These are phyloP conservation scores for Sphenopsis melanotis DNA, from an alignment of 2,797 vertebrate species.

Conservation along the genomic window DNA sequence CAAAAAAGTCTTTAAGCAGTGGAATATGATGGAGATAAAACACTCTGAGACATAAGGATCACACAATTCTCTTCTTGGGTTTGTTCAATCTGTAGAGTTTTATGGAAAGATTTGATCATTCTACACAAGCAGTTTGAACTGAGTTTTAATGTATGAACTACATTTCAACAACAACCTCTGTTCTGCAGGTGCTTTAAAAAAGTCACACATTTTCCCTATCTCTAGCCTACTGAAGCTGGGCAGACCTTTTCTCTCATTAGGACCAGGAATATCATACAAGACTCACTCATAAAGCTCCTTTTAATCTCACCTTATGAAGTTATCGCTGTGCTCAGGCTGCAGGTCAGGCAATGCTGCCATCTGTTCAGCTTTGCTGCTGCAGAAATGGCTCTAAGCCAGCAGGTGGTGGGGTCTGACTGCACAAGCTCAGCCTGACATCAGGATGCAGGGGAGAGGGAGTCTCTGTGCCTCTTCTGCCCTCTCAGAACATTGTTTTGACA, in stretches of 20 bases:
- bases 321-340: background rate
- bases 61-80: background rate
- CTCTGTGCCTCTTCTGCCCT: background rate
- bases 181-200: background rate
- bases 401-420: background rate
- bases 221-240: background rate
- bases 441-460: background rate
- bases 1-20: background rate
- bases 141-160: background rate
- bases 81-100: background rate
- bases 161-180: background rate
- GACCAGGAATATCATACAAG: background rate
- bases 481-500: background rate
- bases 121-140: accelerated
- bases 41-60: background rate
- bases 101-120: background rate
- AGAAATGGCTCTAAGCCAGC: background rate
- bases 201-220: background rate
- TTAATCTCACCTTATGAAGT: background rate
- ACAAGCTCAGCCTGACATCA: background rate
- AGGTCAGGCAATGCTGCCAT: background rate
- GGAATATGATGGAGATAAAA: background rate
- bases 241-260: background rate
- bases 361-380: background rate
- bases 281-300: background rate